phyloP scores from a whole-genome alignment of 2,797 vertebrate species.

The Sebastes flavidus region DNA sequence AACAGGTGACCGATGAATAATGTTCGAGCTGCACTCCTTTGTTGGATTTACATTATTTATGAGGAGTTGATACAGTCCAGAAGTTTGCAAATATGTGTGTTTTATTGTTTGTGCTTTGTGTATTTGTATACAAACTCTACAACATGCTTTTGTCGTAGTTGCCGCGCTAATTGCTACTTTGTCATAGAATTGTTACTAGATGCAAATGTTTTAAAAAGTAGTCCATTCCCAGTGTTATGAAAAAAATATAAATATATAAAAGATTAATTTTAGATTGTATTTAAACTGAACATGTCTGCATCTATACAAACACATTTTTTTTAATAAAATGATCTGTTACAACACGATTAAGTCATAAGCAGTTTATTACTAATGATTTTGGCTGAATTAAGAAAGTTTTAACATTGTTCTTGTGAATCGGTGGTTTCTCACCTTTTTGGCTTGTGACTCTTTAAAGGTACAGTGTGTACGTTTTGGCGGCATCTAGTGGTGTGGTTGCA shows the following conservation, averaged over 20 bases:
- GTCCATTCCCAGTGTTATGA: conserved; percentile 75
- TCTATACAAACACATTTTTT: conserved; percentile 73
- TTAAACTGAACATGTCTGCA: conserved; percentile 81
- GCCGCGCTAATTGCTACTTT: conserved; percentile 74
- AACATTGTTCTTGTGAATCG: not conserved
- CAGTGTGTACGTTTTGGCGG: accelerated
- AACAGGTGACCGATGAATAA: conserved; percentile 23
- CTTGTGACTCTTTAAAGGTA: not conserved
- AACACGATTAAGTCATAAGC: conserved; percentile 2
- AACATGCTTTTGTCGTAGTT: conserved; percentile 62
- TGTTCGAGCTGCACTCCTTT: conserved; percentile 33
- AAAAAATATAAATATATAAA: conserved; percentile 68
- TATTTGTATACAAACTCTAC: conserved; percentile 76
- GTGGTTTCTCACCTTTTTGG: not conserved
- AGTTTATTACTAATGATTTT: not conserved
- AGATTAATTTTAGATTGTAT: conserved; percentile 85
- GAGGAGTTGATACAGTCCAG: conserved; percentile 59
- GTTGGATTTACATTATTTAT: conserved; percentile 80
- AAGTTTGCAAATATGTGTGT: conserved; percentile 62
- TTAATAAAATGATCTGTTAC: conserved; percentile 82
- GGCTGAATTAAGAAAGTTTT: not conserved
- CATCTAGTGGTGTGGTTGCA: too few species aligned
- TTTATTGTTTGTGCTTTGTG: conserved; percentile 73
- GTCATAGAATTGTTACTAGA: conserved; percentile 74
- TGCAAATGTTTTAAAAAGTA: conserved; percentile 81